Base-by-base conservation (phyloP, 2,113 vertebrate species). In the Osmerus mordax region DNA sequence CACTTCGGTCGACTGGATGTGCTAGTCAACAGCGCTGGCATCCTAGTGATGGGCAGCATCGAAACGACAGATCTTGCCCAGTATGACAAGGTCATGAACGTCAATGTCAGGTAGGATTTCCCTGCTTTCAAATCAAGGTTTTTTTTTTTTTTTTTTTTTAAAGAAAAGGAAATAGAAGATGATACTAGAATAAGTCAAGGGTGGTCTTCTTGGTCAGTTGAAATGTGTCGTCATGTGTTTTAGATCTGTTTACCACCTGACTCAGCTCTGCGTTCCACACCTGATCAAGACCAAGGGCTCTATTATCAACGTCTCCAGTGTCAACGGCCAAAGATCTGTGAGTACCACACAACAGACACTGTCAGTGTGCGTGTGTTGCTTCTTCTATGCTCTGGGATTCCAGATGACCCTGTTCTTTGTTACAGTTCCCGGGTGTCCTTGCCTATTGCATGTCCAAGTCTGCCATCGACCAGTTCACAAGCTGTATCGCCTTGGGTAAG, bases 381-480 rank as follows among this genome's bases (percentile, higher is more conserved):
- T 54, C 53, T 4, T 18, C 23, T 56, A 18, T 41, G 13, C 21
- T 12, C 16, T 54, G 41, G 14, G 60, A 65, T 69, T 28, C n/a
- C 8, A 18, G 32, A 36, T 54, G 11, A 23, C 13, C 47, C 7
- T 19, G 4, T 58, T 63, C 53, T 65, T 14, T 71, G 23, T 64
- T 61, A 70, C 54, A 94, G 93, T 94, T 94, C 66, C 89, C 92
- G 21, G 91, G 91, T 15, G 92, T 94, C 25, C 80, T 94, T 69
- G 90, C 92, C 15, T 94, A 94, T 65, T 94, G 93, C 75, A 91
- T 94, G 89, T 94, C 93, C 21, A 94, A 94, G 74, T 89, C 93
- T 0, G 92, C 93, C 32, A 90, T 94, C n/a, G 93, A 94, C 80
- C 93, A 93, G 77, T 91, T 94, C 60, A 94, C 93, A 28, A 71